Base-by-base conservation (phyloP, 2,797 vertebrate species). In the Microctenopoma lineatum region DNA sequence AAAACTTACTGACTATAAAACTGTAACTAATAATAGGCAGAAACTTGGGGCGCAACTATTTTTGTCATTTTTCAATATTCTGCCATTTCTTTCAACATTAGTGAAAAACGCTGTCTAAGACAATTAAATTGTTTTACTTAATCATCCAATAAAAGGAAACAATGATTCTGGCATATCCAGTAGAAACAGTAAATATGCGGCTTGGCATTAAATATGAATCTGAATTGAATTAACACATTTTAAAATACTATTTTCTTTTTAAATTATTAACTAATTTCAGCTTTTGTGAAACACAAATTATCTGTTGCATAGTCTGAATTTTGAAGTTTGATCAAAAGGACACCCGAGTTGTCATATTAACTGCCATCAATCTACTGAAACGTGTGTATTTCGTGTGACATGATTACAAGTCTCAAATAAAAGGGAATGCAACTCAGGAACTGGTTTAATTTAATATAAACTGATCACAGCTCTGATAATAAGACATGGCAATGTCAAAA, bases 381-480 rank as follows among this genome's bases (percentile, higher is more conserved):
- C 15, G n/a, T 5, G 15, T 21, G 21, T 41, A 16, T 44, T 44
- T 53, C 21, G 34, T 13, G 15, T 60, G 2, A 41, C 45, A 26
- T 42, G 16, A 61, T 18, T 45, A 12, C 26, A 53, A 4, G 42
- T 48, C 9, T 45, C 48, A 42, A 41, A 66, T 63, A 16, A 48
- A 59, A 8, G 48, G 16, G 36, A 63, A 66, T 59, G 34, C 25
- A 51, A 36, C 39, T 68, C 44, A 25, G 29, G 32, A 63, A 67
- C 39, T 59, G 53, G 70, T 70, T 52, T 27, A 56, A 72, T 70
- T 16, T 57, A 34, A 84, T 68, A 11, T 51, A 45, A 69, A 79
- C 44, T 68, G 38, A 80, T 75, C 61, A 66, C 50, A 83, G 38
- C 34, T 9, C 57, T 72, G 46, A 83, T 78, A 75, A 79, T 76